Evolutionary conservation across 2,113 vertebrate genomes (phyloP), one percentile per base, ranked within the genome.

Genomic region (Oenanthe oenanthe): DNA sequence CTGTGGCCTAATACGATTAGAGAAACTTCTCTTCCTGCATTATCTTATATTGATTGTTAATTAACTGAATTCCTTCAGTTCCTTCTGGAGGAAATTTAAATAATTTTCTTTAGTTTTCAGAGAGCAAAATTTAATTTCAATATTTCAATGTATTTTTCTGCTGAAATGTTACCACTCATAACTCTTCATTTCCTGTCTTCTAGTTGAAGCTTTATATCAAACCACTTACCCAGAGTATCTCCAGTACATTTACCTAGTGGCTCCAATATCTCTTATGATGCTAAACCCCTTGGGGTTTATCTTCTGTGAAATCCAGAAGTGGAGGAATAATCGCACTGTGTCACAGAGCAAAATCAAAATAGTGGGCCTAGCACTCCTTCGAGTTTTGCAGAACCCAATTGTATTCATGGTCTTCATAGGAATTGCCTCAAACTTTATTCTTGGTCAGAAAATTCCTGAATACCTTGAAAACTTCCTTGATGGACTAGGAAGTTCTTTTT

Each of bases 191-290:
- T 92, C 74, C 79, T 97, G 61, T 94, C 96, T 98, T 97, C 48
- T 98, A 99, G 99, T 99, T 97, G 98, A 99, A 97, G 99, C 99
- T 97, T 97, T 99, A 43, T 99, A 99, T 98, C 97, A 98, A 95
- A 98, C 97, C 85, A 99, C 99, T 53, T 98, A 99, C 70, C 99
- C 99, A 60, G 98, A 99, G 78, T 99, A 99, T 97, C 98, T 99
- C 42, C 99, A 99, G 98, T 99, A 99, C 94, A 99, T 99, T 97
- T 99, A 99, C 96, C 97, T 99, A 97, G 99, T 99, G 83, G 99
- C 99, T 60, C 99, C 99, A 25, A 98, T 99, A 93, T 99, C 99
- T 91, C 98, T 99, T 77, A 99, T 99, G 98, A 97, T 99, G 97
- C 97, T 99, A 56, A 99, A 99, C 95, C 99, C 99, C 20, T 97